A percentile compares a stretch with the other conserved stretches of the same genome.
Evolutionary conservation across 2,888 invertebrate genomes (phyloP).

Genomic region (Zelleria hepariella): DNA sequence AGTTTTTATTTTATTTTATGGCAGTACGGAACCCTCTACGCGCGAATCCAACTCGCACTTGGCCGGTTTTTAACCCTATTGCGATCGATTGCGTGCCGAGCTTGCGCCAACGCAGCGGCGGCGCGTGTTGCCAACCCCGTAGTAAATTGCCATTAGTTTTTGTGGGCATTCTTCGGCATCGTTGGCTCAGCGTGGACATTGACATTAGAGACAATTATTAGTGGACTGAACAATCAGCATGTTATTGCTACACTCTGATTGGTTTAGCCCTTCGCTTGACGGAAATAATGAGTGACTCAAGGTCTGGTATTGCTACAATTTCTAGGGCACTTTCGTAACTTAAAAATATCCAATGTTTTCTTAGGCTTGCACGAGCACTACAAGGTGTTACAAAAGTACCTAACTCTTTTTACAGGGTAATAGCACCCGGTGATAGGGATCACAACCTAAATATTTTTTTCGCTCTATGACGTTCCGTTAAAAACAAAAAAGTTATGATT

Average conservation of each 20-base stretch:
- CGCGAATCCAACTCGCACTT: not conserved
- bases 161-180: not conserved
- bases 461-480: no score
- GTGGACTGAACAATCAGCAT: not conserved
- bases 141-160: not conserved
- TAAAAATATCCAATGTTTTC: no score
- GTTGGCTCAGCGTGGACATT: not conserved
- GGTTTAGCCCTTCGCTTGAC: not conserved
- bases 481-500: no score
- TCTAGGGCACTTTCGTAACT: not conserved
- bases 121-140: not conserved
- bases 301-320: not conserved
- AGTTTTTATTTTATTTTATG: no score
- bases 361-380: not conserved
- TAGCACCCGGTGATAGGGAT: no score
- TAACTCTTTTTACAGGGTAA: no score
- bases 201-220: not conserved
- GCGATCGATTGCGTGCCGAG: slow-evolving; percentile 32
- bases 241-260: not conserved
- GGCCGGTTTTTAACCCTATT: slow-evolving; percentile 20
- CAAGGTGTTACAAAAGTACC: no score
- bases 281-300: not conserved
- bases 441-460: no score
- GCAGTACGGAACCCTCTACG: not conserved
- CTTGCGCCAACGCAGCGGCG: slow-evolving; percentile 6